phyloP scores from a whole-genome alignment of 2,113 vertebrate species.

The Cacatua alba region DNA sequence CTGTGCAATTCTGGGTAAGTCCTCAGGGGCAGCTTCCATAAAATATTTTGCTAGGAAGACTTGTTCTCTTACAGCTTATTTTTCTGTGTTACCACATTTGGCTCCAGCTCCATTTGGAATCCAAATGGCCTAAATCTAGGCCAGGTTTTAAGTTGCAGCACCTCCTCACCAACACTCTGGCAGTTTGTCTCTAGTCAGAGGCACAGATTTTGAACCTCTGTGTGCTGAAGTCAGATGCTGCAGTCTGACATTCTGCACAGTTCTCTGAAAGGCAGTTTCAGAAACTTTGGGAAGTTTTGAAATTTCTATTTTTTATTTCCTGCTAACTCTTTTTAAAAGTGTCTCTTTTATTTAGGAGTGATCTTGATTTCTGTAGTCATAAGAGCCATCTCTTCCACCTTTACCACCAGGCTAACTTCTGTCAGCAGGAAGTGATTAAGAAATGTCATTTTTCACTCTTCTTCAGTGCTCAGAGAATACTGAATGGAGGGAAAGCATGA shows the following conservation, averaged over 20 bases:
- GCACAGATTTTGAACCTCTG: not conserved
- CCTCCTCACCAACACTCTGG: not conserved
- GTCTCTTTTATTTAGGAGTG: not conserved
- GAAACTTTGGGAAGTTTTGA: not conserved
- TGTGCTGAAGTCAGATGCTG: not conserved
- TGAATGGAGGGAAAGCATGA: not conserved
- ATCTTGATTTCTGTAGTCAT: not conserved
- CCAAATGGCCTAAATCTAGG: not conserved
- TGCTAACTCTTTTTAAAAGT: not conserved
- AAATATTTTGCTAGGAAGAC: slow-evolving; percentile 9
- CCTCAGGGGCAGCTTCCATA: not conserved
- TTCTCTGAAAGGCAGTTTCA: not conserved
- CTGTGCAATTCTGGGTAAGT: not conserved
- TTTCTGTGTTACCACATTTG: not conserved
- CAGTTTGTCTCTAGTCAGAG: not conserved
- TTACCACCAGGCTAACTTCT: not conserved
- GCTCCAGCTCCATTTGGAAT: not conserved
- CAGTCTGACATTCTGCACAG: not conserved
- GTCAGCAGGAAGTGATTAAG: not conserved
- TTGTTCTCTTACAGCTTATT: not conserved
- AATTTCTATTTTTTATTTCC: not conserved
- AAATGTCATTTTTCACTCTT: not conserved
- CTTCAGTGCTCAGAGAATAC: not conserved
- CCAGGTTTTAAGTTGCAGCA: not conserved
- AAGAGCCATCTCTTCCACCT: not conserved